Evolutionary conservation across 1,140 invertebrate genomes (phyloP), one percentile per base, ranked within the genome.

Genomic region (Heliconius himera): DNA sequence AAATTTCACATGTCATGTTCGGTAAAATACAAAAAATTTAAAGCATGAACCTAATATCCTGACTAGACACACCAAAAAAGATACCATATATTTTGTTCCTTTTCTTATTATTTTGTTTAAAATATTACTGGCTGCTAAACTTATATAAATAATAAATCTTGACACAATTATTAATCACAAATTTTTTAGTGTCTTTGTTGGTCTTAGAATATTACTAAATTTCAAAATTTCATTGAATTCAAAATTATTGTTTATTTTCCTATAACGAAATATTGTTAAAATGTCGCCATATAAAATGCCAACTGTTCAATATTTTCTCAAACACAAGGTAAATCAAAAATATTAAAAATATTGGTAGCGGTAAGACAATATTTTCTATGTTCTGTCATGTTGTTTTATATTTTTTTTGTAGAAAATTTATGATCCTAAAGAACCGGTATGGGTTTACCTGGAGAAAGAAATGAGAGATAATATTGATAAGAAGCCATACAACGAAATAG

Each of bases 401-500:
- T 60, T 75, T 18, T 33, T 60, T 16, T 87, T 88, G 73, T 73
- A 91, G 90, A 89, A 84, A 78, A 87, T 90, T 56, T 92, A 88
- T 75, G 89, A 87, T 54, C 80, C 86, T 78, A 88, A 86, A 74
- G 88, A 89, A 49, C 91, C 90, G 77, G 86, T 88, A 82, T 92
- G 91, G 91, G 85, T 91, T 77, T 88, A 87, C 73, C 84, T 92
- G 74, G 91, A 92, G 84, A 87, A 82, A 60, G 90, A 91, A 84
- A 92, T 92, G 91, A 81, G 81, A 54, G 78, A 87, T 80, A 92
- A 91, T 81, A 41, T 82, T 22, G 83, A 87, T 16, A 89, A 85
- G 11, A 90, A 90, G 78, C 91, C 91, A 70, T 91, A 91, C 36
- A 91, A 91, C 38, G 87, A 89, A 81, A 88, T 87, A 88, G 92